Percentiles rank a stretch among this genome's conserved stretches.
phyloP scores from a whole-genome alignment of 2,113 vertebrate species.

The Stigmatopora nigra region DNA sequence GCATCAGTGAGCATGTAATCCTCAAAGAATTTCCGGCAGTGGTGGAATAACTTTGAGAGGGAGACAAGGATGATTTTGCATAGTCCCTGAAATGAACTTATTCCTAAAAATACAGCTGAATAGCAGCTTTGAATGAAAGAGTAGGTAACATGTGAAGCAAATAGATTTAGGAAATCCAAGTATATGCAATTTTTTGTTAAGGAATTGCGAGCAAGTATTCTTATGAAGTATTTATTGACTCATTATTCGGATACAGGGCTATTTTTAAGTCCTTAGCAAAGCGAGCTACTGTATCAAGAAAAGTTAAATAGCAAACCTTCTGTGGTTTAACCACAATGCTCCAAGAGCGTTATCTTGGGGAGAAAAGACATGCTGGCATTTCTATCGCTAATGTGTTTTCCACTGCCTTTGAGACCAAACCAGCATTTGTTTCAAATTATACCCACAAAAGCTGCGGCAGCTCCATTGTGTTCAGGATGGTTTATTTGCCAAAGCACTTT shows the following conservation, averaged over 20 bases:
- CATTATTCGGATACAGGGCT: slow-evolving; percentile 10
- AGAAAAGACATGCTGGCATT: slow-evolving; percentile 57
- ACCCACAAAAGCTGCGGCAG: slow-evolving; percentile 39
- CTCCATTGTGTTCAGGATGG: slow-evolving; percentile 45
- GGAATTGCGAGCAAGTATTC: slow-evolving; percentile 12
- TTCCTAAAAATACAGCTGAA: slow-evolving; percentile 32
- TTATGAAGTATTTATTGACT: slow-evolving; percentile 3
- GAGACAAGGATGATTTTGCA: slow-evolving; percentile 31
- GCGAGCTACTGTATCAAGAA: slow-evolving; percentile 17
- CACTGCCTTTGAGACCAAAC: slow-evolving; percentile 52
- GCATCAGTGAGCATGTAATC: slow-evolving; percentile 38
- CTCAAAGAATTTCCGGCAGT: slow-evolving; percentile 30
- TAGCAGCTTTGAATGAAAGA: slow-evolving; percentile 35
- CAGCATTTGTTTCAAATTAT: slow-evolving; percentile 66
- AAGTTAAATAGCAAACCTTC: slow-evolving; percentile 41
- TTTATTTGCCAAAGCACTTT: slow-evolving; percentile 53
- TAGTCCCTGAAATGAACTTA: slow-evolving; percentile 38
- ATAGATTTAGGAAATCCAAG: not conserved
- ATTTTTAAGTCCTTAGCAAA: slow-evolving; percentile 13
- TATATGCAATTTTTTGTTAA: slow-evolving; percentile 10
- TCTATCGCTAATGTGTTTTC: slow-evolving; percentile 56
- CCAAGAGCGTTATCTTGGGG: slow-evolving; percentile 53
- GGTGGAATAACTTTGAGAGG: slow-evolving; percentile 39
- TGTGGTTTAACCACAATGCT: slow-evolving; percentile 53
- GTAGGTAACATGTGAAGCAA: slow-evolving; percentile 16